phyloP scores from a whole-genome alignment of 2,888 invertebrate species.

The Drosophila colorata region DNA sequence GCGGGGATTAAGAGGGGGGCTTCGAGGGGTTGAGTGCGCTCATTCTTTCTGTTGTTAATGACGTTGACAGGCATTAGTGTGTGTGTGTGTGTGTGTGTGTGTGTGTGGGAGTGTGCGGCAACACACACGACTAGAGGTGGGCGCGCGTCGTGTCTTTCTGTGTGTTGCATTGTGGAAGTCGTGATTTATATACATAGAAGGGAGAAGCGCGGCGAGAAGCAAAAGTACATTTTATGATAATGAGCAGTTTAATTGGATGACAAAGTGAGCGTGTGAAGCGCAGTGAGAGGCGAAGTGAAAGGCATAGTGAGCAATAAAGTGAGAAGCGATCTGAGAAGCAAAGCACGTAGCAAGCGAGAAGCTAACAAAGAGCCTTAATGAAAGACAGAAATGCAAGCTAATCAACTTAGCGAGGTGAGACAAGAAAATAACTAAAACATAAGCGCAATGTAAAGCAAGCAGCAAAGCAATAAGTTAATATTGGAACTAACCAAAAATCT shows the following conservation, averaged over 20 bases:
- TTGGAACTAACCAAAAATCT: no score
- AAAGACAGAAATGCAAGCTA: no score
- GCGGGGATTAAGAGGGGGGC: neutral
- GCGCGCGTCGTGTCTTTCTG: neutral
- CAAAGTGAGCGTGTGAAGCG: neutral
- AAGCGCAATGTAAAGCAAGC: neutral
- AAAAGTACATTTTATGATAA: no score
- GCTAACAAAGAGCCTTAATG: neutral
- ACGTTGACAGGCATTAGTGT: conserved; percentile 50
- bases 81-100: conserved; percentile 4
- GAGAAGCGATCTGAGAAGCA: neutral
- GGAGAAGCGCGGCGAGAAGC: neutral
- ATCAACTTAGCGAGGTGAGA: no score
- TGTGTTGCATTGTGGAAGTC: neutral
- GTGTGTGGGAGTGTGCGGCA: neutral
- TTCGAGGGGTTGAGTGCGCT: conserved; percentile 18
- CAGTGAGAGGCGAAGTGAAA: neutral
- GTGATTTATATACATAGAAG: conserved; percentile 11
- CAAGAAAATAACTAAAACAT: no score
- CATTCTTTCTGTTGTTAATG: conserved; percentile 75
- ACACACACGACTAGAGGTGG: conserved; percentile 31
- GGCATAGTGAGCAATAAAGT: neutral
- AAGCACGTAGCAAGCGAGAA: no score
- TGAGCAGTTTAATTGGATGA: no score
- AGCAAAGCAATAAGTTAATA: no score